Conservation (phyloP, 1,140 invertebrate genomes). For the Cheumatopsyche charites region DNA sequence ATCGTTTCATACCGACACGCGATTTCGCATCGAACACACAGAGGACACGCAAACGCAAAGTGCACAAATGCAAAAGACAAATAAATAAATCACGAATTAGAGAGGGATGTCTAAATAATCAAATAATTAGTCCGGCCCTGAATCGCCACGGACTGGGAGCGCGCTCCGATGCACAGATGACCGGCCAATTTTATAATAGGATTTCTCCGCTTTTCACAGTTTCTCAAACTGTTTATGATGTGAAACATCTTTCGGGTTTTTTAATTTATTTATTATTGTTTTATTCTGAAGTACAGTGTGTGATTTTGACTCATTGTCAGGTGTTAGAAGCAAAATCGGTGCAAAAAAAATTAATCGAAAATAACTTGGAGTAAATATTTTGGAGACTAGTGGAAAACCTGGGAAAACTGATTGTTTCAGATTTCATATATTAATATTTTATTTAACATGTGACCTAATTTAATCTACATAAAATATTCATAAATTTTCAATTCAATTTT, state of each 20-base stretch:
- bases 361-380: too few species aligned
- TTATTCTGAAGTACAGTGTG: background rate
- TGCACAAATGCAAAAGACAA: slow-evolving; percentile 49
- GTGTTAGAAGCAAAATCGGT: too few species aligned
- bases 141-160: slow-evolving; percentile 38
- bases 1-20: slow-evolving; percentile 5
- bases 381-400: too few species aligned
- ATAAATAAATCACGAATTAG: slow-evolving; percentile 54
- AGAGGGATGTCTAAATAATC: slow-evolving; percentile 24
- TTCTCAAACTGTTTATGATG: slow-evolving; percentile 36
- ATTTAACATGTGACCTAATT: too few species aligned
- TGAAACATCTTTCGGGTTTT: background rate
- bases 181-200: slow-evolving; percentile 63
- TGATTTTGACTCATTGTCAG: too few species aligned
- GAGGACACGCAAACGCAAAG: slow-evolving; percentile 21
- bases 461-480: too few species aligned
- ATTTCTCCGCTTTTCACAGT: slow-evolving; percentile 39
- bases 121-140: background rate
- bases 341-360: too few species aligned
- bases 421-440: too few species aligned
- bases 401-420: too few species aligned
- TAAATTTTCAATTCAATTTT: too few species aligned
- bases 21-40: slow-evolving; percentile 45
- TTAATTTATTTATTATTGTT: background rate
- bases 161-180: slow-evolving; percentile 57